Conservation (phyloP, 2,888 invertebrate genomes). For the Hoplodrina blanda region DNA sequence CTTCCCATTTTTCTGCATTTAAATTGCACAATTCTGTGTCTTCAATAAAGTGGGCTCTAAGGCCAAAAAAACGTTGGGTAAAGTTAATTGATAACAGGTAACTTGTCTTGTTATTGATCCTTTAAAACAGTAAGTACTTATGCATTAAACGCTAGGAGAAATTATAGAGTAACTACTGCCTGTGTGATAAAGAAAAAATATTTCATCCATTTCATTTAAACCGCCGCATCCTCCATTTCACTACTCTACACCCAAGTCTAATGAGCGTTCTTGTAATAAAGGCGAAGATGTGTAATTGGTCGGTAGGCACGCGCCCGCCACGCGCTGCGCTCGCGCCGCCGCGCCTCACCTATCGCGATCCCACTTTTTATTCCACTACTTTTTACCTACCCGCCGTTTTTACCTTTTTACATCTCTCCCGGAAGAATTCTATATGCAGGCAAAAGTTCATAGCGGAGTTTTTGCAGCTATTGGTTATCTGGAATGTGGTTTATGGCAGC, state of each 20-base stretch:
- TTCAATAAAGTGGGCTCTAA: no score
- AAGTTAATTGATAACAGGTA: no score
- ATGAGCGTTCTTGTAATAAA: conserved; percentile 87
- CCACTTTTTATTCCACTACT: conserved; percentile 55
- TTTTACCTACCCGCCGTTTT: conserved; percentile 39
- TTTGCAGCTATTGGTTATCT: conserved; percentile 42
- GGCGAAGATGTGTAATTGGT: conserved; percentile 87
- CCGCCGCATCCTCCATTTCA: conserved; percentile 50
- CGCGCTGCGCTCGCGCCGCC: conserved; percentile 77
- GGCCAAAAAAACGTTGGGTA: no score
- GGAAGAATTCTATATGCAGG: conserved; percentile 58
- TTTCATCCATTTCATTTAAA: background rate
- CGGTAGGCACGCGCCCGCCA: conserved; percentile 83
- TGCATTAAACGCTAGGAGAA: no score
- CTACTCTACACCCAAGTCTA: conserved; percentile 68
- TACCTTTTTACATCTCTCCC: conserved; percentile 55
- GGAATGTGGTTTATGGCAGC: conserved; percentile 36
- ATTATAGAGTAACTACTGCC: no score
- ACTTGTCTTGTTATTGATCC: no score
- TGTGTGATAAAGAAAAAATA: no score
- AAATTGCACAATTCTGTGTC: background rate
- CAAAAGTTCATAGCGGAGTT: conserved; percentile 55
- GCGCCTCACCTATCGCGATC: conserved; percentile 66
- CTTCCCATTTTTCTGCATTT: background rate
- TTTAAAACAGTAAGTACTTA: no score